Percentiles rank a stretch among this genome's conserved stretches.
Conservation (phyloP, 92 coral and sea anemone genomes). For the Porites evermanni region DNA sequence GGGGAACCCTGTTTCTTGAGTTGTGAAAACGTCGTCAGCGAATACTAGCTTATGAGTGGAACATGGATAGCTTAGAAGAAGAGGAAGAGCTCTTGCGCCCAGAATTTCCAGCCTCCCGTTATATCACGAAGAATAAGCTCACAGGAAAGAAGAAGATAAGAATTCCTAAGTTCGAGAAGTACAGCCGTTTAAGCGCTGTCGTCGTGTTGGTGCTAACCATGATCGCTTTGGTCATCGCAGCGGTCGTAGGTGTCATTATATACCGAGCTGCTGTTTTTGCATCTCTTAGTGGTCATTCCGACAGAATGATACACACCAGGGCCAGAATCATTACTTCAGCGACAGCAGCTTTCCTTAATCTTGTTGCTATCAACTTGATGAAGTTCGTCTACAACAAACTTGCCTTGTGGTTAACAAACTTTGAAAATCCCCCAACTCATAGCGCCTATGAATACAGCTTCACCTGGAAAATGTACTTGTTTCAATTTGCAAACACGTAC, state of each 20-base stretch:
- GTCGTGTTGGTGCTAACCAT: conserved; percentile 71
- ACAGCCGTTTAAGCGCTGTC: conserved; percentile 73
- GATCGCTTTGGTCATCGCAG: conserved; percentile 82
- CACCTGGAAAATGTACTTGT: conserved; percentile 87
- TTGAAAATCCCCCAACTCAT: conserved; percentile 92
- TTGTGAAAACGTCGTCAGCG: conserved; percentile 95
- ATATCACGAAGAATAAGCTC: background rate
- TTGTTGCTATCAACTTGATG: conserved; percentile 82
- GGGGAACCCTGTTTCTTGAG: conserved; percentile 93
- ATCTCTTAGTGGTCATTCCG: conserved; percentile 63
- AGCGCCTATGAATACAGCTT: conserved; percentile 90
- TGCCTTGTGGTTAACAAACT: conserved; percentile 86
- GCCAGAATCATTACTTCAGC: conserved; percentile 83
- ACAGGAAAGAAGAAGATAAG: conserved; percentile 80
- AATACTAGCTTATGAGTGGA: conserved; percentile 80
- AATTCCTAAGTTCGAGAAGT: conserved; percentile 70
- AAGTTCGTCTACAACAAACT: conserved; percentile 79
- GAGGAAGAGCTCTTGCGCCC: conserved; percentile 74
- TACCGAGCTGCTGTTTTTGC: conserved; percentile 92
- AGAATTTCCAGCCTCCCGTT: background rate
- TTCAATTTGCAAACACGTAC: conserved; percentile 94
- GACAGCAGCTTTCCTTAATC: conserved; percentile 88
- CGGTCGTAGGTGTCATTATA: conserved; percentile 84
- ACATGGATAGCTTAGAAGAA: conserved; percentile 80
- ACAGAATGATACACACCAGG: conserved; percentile 46